Evolutionary conservation across 2,888 invertebrate species (phyloP), one percentile per base, ranked within the genome.

Genomic region (Lordiphosa fenestrarum): DNA sequence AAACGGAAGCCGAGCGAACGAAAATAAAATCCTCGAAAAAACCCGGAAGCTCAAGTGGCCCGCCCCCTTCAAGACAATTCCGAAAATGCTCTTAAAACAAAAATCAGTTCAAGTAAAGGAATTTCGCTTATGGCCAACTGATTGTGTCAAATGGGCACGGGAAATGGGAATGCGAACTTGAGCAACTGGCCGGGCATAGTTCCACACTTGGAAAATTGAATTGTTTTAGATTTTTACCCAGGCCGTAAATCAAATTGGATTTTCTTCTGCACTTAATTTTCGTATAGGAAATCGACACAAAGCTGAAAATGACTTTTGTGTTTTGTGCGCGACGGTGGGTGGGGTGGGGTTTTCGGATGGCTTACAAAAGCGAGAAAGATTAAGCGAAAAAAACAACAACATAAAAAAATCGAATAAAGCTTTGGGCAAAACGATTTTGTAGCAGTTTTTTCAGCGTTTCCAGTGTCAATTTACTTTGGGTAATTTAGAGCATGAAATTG

Each of bases 101-200:
- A 84, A 84, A 15, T 15, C 15, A 15, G 15, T 15, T 15, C 81
- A 74, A 77, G 64, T 58, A 71, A 58, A 64, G 73, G 71, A 77
- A 84, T 78, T 82, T 82, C 84, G 76, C 77, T 77, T 81, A 84
- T 84, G 71, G 84, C 38, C 81, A 77, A 77, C 77, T 76, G 81
- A 84, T 77, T 84, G 84, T 76, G 61, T 63, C 66, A 57, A 63
- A 65, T 47, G 66, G 66, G 30, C 1, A 30, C 2, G 30, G 9
- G 15, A 30, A 30, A 30, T 9, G 30, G 30, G 30, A 30, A 30
- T 30, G 30, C 30, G 30, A 30, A 30, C 44, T 53, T 62, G 53
- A 46, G 57, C 57, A 50, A 47, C 57, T 46, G 48, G 25, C 30
- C 15, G 13, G 10, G 39, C 21, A 44, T 15, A 35, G 21, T 41